Base-by-base conservation (phyloP, 2,888 invertebrate genomes). In the Desoria tigrina region DNA sequence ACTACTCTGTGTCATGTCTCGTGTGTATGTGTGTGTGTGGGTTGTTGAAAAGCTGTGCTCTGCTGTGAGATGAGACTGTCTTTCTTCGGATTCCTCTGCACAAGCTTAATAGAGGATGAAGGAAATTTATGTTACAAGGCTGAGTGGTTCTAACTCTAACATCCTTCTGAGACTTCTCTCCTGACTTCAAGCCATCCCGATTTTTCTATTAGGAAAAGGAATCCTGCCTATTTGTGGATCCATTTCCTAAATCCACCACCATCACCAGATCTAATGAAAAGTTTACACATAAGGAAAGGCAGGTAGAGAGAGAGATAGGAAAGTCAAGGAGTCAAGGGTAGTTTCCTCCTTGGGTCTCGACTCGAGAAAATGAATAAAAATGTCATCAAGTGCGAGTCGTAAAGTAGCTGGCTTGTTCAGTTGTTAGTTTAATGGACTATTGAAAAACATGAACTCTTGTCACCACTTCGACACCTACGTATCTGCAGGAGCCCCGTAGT, bases 361-460 rank as follows among this genome's bases (percentile, higher is more conserved):
- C 26, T 37, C 24, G 50, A 42, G 57, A 62, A 66, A 68, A 69
- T 65, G 69, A 70, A 73, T 74, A 74, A 74, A 74, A 71, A 71
- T 74, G 73, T 74, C 74, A 74, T 74, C 74, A 69, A 71, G 63
- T 61, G 28, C 54, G 54, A 67, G 68, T 64, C 72, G 65, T 74
- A 72, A 74, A 74, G 60, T 57, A 57, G 45, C 51, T 68, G 63
- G 67, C 68, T 74, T 68, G 68, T 69, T 69, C 74, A 74, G 72
- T 74, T 74, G 69, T 65, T 71, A 61, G 58, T 59, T 66, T 70
- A 70, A 70, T 65, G 70, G 67, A 65, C 65, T 70, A 70, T 65
- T 67, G 67, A 70, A 67, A 70, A 62, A 61, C 62, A 62, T 56
- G 42, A 39, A 26, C 39, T 42, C 23, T 16, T 57, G 27, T 57